Evolutionary conservation across 2,797 vertebrate species (phyloP), one percentile per base, ranked within the genome.

Genomic region (Lacerta viridis): DNA sequence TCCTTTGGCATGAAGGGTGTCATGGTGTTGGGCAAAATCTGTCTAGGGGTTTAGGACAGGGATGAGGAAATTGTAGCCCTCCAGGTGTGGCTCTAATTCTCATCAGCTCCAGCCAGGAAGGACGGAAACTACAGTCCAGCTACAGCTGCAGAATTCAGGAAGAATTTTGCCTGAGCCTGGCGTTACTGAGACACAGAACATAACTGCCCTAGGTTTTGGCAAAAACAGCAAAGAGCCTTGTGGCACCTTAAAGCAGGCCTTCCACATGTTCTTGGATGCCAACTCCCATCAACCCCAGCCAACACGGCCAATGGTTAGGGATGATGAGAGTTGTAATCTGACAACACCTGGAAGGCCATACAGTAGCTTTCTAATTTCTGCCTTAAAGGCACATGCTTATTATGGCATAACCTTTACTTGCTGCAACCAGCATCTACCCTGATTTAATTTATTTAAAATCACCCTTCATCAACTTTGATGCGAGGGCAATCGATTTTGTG

Each of bases 1-100:
- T n/a, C 88, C 29, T 87, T 91, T 1, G 0, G 84, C 79, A 61
- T 86, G 85, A 83, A 80, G 50, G 39, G 9, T n/a, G 68, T 77
- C 41, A 46, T 46, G 27, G 27, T 75, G 41, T 18, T 46, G 41
- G 71, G 46, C 55, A 61, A 68, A 69, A 71, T 41, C 46, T 80
- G 36, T 71, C 64, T 84, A 33, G 39, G 2, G 1, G 3, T 72
- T 72, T 36, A 36, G 71, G 29, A 72, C 7, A 72, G 71, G 33
- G n/a, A 20, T 39, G 36, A 36, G 36, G 36, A 74, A 36, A 5
- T 18, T 74, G 72, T 39, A 15, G 15, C 17, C 36, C 20, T 74
- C 36, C 72, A 74, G 72, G 36, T 74, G 36, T 39, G 18, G 72
- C 61, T 64, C 61, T 18, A 64, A 64, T 64, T 64, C 20, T 18